phyloP scores from a whole-genome alignment of 2,888 invertebrate species.

The Ochropacha duplaris region DNA sequence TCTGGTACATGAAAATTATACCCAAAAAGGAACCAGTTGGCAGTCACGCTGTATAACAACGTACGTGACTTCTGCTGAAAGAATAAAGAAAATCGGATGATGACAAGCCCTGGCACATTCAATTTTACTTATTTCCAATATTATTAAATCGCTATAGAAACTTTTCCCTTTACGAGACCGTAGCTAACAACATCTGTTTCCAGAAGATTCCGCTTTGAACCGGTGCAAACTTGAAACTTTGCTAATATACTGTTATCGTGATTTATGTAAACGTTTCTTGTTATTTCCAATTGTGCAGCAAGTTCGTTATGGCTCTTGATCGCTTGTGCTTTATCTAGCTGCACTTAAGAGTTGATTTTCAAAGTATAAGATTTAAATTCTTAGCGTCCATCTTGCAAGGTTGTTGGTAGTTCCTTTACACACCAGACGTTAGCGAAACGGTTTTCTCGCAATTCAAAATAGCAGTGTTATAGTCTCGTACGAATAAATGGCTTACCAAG shows the following conservation, averaged over 20 bases:
- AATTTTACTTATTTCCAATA: not conserved
- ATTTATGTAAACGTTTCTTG: conserved; percentile 25
- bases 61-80: no score
- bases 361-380: not conserved
- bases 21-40: no score
- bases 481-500: no score
- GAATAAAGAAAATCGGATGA: no score
- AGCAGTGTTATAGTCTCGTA: no score
- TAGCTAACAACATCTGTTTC: not conserved
- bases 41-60: no score
- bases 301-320: conserved; percentile 18
- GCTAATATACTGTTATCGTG: conserved; percentile 29
- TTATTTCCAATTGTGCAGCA: conserved; percentile 19
- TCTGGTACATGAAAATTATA: no score
- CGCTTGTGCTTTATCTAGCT: conserved; percentile 4
- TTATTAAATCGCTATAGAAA: not conserved
- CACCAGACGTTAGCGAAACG: no score
- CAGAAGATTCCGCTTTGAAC: not conserved
- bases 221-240: conserved; percentile 19
- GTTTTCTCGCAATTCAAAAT: no score
- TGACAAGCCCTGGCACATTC: not conserved
- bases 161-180: not conserved
- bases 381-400: not conserved
- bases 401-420: no score
- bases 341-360: no score